Evolutionary conservation across 2,113 vertebrate genomes (phyloP).

Genomic region (Rhea americana): DNA sequence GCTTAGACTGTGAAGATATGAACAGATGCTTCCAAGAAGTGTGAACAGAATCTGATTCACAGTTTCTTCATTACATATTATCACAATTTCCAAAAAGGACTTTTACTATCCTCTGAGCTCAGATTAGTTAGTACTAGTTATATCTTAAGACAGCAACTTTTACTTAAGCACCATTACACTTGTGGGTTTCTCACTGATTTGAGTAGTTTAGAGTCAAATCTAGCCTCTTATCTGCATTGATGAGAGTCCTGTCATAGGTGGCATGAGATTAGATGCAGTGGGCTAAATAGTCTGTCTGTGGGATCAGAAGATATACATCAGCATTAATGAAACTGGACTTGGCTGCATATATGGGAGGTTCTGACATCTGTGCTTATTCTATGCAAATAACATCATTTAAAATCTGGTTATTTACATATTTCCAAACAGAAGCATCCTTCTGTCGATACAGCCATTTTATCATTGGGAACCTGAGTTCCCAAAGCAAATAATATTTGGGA

Average conservation of each 20-base stretch:
- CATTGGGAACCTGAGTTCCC: background rate
- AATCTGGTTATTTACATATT: background rate
- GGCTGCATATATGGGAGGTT: background rate
- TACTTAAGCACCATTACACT: background rate
- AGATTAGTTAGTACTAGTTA: background rate
- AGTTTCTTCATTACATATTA: background rate
- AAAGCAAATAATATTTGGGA: background rate
- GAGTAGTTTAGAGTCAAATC: background rate
- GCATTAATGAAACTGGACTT: background rate
- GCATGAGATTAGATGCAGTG: accelerated
- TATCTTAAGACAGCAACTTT: background rate
- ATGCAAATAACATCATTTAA: background rate
- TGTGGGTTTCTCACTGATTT: background rate
- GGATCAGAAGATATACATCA: background rate
- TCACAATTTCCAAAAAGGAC: background rate
- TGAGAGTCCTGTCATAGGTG: background rate
- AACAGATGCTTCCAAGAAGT: background rate
- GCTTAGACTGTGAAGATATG: background rate
- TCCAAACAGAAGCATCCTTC: background rate
- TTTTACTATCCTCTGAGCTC: background rate
- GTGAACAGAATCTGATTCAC: background rate
- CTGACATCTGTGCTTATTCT: background rate
- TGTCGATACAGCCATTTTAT: background rate
- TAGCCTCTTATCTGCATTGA: background rate
- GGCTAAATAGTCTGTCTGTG: background rate